Evolutionary conservation across 2,113 vertebrate genomes (phyloP), one percentile per base, ranked within the genome.

Genomic region (Riparia riparia): DNA sequence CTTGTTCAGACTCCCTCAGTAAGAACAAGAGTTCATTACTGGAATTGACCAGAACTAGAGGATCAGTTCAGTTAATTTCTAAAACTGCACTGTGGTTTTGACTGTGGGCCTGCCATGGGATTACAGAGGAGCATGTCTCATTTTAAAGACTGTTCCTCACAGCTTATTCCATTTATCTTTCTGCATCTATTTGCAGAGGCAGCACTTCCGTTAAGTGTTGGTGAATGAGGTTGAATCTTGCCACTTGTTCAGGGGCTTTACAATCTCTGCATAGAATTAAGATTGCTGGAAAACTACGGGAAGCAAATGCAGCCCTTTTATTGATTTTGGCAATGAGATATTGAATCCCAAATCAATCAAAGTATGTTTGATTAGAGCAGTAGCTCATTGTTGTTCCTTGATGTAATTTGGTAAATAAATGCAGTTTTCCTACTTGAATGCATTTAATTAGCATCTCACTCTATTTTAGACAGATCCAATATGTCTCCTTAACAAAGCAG

Each of bases 331-430:
- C 50, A 84, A 32, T 61, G 64, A 69, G 37, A 49, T 72, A 50
- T 61, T 47, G 57, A 79, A 77, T 91, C 41, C 21, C 37, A 25
- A 63, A 29, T 86, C 54, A 60, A 51, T 77, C 7, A 3, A 44
- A 56, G 3, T 32, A 17, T 22, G 37, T 65, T 82, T 49, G 32
- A 41, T 70, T 41, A 49, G 53, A 86, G 25, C 19, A 57, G 51
- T 31, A 66, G 17, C 22, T 90, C 19, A 4, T 50, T 89, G 13
- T 63, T 92, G 37, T 73, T 80, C 16, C 56, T 65, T 65, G 17
- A 60, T 61, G 26, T 63, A 63, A 56, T 69, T 57, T 73, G 32
- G 18, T 89, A 91, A 78, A 45, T 80, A 83, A 71, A 68, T 76
- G 31, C 28, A 12, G 17, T 50, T 86, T 86, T 77, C 29, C 28